These are phyloP conservation scores for Piezodorus guildinii DNA, from an alignment of 1,140 invertebrate genomes.

Conservation along the genomic window DNA sequence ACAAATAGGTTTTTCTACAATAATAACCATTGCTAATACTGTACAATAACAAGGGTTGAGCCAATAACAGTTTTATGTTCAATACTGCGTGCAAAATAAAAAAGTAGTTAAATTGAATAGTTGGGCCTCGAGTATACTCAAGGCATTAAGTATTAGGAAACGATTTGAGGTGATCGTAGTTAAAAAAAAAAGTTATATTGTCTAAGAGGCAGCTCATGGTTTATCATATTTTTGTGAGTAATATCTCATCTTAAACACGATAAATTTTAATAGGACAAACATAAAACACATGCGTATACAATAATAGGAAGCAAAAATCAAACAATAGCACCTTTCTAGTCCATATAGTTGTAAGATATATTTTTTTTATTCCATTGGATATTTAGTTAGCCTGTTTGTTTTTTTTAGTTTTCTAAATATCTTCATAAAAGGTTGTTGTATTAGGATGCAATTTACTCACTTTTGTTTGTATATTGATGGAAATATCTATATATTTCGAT, in stretches of 20 bases:
- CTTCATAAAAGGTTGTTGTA: too few species aligned
- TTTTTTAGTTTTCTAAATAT: too few species aligned
- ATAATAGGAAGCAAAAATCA: too few species aligned
- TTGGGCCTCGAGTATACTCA: neutral
- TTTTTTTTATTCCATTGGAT: too few species aligned
- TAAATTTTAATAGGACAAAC: too few species aligned
- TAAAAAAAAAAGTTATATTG: neutral
- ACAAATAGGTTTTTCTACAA: neutral
- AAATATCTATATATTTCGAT: too few species aligned
- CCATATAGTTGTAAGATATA: too few species aligned
- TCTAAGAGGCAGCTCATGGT: neutral
- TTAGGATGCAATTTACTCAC: too few species aligned
- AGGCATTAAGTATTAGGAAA: neutral
- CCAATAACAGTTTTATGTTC: neutral
- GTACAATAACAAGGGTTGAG: conserved; percentile 14
- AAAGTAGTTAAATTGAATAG: neutral
- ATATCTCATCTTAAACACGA: neutral
- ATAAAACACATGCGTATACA: too few species aligned
- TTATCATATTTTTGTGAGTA: neutral
- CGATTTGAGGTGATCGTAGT: neutral
- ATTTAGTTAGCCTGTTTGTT: too few species aligned
- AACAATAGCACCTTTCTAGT: too few species aligned
- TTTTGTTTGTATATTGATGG: too few species aligned
- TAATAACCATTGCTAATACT: conserved; percentile 1
- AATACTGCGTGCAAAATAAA: neutral